phyloP scores from a whole-genome alignment of 2,113 vertebrate genomes.

The Psettodes erumei region DNA sequence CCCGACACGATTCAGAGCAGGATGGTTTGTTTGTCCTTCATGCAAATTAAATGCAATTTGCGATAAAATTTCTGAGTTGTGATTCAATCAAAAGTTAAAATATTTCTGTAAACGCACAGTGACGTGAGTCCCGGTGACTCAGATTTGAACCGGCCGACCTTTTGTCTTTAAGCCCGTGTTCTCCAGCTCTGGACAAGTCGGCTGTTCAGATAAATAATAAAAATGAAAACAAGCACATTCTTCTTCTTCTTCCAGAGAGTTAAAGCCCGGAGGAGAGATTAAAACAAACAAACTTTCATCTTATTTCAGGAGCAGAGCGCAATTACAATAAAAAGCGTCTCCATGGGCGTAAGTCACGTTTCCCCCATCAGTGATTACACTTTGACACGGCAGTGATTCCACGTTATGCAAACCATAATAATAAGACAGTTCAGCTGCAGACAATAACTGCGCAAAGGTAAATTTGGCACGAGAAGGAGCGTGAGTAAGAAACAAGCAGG shows the following conservation, averaged over 20 bases:
- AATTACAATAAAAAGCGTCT: constrained; percentile 19
- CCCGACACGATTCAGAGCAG: too few relatives aligned
- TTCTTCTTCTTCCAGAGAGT: background rate
- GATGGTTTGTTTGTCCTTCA: too few relatives aligned
- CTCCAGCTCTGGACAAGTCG: background rate
- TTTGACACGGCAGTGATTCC: constrained; percentile 20
- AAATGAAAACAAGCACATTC: background rate
- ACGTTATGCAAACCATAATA: constrained; percentile 37
- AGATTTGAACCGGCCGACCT: background rate
- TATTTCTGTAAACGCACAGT: background rate
- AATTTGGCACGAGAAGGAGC: background rate
- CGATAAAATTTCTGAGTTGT: too few relatives aligned
- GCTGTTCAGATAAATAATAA: constrained; percentile 8
- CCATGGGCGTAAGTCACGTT: background rate
- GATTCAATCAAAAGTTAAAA: background rate
- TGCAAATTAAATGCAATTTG: too few relatives aligned
- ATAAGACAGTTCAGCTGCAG: constrained; percentile 12
- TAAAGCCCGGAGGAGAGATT: constrained; percentile 2
- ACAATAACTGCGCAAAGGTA: constrained; percentile 19
- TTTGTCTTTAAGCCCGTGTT: background rate
- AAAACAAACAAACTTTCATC: too few relatives aligned
- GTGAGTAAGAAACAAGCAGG: background rate
- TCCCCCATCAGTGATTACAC: constrained; percentile 13
- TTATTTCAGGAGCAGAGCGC: constrained; percentile 18
- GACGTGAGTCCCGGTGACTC: background rate